Evolutionary conservation across 64 coral and sea anemone genomes (phyloP).

Genomic region (Stichodactyla mertensii): DNA sequence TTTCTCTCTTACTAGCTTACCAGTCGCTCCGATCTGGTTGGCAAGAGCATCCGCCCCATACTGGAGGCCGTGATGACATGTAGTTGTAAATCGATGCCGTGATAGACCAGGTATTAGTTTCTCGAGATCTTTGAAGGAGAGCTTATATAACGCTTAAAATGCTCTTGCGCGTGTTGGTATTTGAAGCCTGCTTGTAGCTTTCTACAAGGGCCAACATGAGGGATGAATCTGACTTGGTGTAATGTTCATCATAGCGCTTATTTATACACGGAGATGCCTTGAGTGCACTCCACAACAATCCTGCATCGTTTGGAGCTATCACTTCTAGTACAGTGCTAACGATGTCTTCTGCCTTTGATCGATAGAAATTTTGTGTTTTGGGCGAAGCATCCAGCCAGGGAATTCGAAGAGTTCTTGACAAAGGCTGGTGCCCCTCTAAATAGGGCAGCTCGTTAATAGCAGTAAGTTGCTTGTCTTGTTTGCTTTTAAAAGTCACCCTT

Average conservation of each 20-base stretch:
- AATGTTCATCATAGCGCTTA: conserved; percentile 1
- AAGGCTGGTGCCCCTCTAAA: conserved; percentile 20
- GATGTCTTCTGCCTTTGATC: conserved; percentile 39
- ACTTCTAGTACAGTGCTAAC: conserved; percentile 24
- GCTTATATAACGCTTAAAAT: conserved; percentile 34
- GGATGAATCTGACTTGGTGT: not conserved
- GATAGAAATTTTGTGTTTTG: conserved; percentile 35
- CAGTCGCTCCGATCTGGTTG: conserved; percentile 12
- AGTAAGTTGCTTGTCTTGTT: conserved; percentile 8
- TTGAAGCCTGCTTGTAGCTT: conserved; percentile 29
- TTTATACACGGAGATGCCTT: conserved; percentile 28
- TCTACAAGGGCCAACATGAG: conserved; percentile 18
- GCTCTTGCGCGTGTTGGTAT: conserved; percentile 11
- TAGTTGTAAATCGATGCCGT: conserved; percentile 19
- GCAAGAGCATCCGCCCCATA: conserved; percentile 33
- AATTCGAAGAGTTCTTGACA: conserved; percentile 7
- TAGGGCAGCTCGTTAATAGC: conserved; percentile 25
- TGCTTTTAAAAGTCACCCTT: not conserved
- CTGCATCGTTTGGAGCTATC: conserved; percentile 31
- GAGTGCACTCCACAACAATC: conserved; percentile 33
- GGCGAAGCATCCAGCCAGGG: conserved; percentile 26
- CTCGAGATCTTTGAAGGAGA: conserved; percentile 19
- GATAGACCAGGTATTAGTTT: conserved; percentile 36
- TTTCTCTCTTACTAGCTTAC: conserved; percentile 3
- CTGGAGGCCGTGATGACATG: conserved; percentile 21